Conservation (phyloP, 2,113 vertebrate species). For the Potamarius usumacintae region DNA sequence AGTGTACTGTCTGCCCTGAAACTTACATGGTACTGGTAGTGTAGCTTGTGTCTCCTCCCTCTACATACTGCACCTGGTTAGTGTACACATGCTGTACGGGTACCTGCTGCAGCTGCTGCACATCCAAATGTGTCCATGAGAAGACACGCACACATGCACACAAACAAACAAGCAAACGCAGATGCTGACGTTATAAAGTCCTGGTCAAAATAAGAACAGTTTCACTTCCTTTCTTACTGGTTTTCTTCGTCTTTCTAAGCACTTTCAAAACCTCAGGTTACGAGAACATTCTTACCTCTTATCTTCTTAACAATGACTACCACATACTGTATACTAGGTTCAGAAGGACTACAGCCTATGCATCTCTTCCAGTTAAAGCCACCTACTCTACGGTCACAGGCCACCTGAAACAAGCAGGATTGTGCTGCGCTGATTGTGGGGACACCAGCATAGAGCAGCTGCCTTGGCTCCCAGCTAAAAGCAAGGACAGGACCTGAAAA, state of each 20-base stretch:
- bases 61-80: conserved; percentile 92
- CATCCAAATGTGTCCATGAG: conserved; percentile 63
- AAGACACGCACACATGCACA: conserved; percentile 30
- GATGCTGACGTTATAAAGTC: conserved; percentile 12
- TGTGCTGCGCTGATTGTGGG: conserved; percentile 29
- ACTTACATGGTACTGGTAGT: conserved; percentile 87
- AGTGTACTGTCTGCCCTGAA: neutral
- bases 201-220: conserved; percentile 2
- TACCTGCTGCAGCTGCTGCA: conserved; percentile 85
- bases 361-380: conserved; percentile 41
- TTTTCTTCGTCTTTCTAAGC: conserved; percentile 24
- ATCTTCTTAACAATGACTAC: neutral
- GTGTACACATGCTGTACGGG: conserved; percentile 88
- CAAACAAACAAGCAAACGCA: conserved; percentile 25
- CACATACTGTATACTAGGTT: neutral
- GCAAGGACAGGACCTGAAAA: conserved; percentile 32
- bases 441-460: conserved; percentile 32
- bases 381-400: conserved; percentile 62
- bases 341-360: neutral
- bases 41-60: conserved; percentile 85
- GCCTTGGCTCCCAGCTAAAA: conserved; percentile 45
- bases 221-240: neutral
- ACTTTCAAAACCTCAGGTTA: neutral
- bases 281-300: neutral
- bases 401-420: conserved; percentile 45